Conservation (phyloP, 53 echinoderm and acorn worm species). For the Luidia sarsii region DNA sequence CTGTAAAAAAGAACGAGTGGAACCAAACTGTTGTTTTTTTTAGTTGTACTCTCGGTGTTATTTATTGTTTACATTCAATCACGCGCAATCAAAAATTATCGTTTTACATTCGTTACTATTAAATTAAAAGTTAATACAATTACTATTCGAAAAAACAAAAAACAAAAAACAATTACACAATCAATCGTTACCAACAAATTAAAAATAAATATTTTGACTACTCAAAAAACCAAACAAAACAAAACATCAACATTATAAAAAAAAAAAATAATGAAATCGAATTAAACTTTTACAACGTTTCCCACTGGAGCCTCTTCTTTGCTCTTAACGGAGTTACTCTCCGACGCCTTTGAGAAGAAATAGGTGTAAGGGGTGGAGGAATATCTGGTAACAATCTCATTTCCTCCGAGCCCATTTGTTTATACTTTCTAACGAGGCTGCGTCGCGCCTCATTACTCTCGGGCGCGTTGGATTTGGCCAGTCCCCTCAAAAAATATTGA, state of each 20-base stretch:
- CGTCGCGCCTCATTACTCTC: slow-evolving; percentile 30
- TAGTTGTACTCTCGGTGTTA: too few species aligned
- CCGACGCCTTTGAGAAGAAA: not conserved
- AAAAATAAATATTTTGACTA: too few species aligned
- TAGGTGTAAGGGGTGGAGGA: not conserved
- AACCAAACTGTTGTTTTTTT: too few species aligned
- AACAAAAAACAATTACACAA: not conserved
- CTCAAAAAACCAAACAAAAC: too few species aligned
- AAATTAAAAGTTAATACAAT: too few species aligned
- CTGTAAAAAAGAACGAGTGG: too few species aligned
- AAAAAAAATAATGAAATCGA: too few species aligned
- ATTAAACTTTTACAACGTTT: not conserved
- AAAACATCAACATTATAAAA: too few species aligned
- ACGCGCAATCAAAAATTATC: too few species aligned
- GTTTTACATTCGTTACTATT: too few species aligned
- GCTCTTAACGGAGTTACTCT: not conserved
- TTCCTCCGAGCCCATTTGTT: not conserved
- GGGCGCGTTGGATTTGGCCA: slow-evolving; percentile 37
- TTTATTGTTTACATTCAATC: too few species aligned
- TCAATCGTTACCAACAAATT: too few species aligned
- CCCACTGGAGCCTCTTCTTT: not conserved
- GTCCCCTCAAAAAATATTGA: slow-evolving; percentile 39
- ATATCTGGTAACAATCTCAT: not conserved
- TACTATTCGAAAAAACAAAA: not conserved
- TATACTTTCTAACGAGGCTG: not conserved